Conservation (phyloP, 2,113 vertebrate species). For the Phocoena sinus region DNA sequence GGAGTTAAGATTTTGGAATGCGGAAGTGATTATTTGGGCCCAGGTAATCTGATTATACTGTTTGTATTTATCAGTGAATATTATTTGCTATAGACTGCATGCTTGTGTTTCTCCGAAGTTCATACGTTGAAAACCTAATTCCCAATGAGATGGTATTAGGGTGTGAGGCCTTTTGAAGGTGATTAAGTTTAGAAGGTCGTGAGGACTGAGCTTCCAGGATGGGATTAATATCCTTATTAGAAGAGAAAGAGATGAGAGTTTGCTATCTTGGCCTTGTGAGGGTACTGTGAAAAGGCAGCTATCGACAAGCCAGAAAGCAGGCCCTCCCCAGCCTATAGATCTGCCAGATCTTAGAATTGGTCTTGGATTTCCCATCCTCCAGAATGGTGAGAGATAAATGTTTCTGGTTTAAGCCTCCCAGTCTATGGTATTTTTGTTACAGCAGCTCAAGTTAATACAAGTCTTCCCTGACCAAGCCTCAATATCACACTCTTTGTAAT, state of each 20-base stretch:
- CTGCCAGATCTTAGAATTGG: background rate
- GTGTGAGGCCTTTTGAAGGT: background rate
- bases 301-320: background rate
- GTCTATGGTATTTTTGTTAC: background rate
- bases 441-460: background rate
- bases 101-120: background rate
- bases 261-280: background rate
- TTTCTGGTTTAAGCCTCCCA: background rate
- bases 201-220: background rate
- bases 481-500: constrained; percentile 56
- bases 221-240: background rate
- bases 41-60: constrained; percentile 30
- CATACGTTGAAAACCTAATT: background rate
- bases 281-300: background rate
- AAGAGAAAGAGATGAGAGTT: background rate
- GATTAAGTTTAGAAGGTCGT: background rate
- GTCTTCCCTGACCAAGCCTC: constrained; percentile 64
- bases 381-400: background rate
- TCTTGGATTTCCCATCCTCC: background rate
- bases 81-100: background rate
- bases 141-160: background rate
- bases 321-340: background rate
- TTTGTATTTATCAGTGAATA: constrained; percentile 61
- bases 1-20: constrained; percentile 29
- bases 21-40: background rate